Conservation (phyloP, 2,888 invertebrate species). For the Napeogenes inachia region DNA sequence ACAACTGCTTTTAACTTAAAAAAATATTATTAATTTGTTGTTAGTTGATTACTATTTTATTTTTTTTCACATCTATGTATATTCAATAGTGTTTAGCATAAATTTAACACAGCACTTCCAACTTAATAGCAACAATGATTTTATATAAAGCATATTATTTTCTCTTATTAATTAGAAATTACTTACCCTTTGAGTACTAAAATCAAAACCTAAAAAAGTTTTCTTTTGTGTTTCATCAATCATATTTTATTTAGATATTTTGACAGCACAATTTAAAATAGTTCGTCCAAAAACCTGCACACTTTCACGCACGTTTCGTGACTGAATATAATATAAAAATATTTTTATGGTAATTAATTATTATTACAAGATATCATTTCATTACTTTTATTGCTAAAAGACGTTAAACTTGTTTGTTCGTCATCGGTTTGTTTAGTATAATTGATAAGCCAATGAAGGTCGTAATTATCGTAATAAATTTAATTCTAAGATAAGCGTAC, state of each 20-base stretch:
- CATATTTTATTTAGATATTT: slow-evolving; percentile 64
- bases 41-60: not conserved
- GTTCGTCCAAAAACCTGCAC: slow-evolving; percentile 34
- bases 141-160: no score
- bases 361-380: slow-evolving; percentile 1
- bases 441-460: slow-evolving; percentile 2
- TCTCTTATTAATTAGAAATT: slow-evolving; percentile 14
- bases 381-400: slow-evolving; percentile 1
- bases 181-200: slow-evolving; percentile 91
- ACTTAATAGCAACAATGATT: no score
- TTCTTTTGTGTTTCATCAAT: slow-evolving; percentile 56
- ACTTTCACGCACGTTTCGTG: slow-evolving; percentile 20
- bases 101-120: no score
- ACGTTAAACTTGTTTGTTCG: slow-evolving; percentile 2
- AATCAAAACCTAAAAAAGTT: slow-evolving; percentile 89
- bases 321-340: slow-evolving; percentile 20
- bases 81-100: no score
- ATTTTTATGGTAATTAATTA: slow-evolving; percentile 1
- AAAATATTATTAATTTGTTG: not conserved
- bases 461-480: slow-evolving; percentile 3
- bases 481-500: not conserved
- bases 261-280: slow-evolving; percentile 49
- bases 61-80: no score
- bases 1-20: slow-evolving; percentile 93
- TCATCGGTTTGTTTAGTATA: not conserved